Base-by-base conservation (phyloP, 2,888 invertebrate genomes). In the Drosophila putrida region DNA sequence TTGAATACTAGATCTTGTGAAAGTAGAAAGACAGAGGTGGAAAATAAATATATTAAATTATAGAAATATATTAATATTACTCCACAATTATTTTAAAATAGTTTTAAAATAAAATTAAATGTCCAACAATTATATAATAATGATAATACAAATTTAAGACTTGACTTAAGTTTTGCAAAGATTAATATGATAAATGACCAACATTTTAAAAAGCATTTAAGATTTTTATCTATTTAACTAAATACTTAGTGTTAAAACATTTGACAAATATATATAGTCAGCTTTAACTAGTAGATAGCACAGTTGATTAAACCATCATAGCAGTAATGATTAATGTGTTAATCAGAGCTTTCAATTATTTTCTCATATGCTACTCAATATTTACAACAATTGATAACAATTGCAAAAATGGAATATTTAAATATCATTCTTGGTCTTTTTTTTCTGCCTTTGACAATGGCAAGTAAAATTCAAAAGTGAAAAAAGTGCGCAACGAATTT, bases 401-500 rank as follows among this genome's bases (percentile, higher is more conserved):
- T 31, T 31, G 31, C n/a, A 41, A 38, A 51, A 28, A 36, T 35
- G 4, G n/a, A 55, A 46, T 55, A 50, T 50, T 11, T 6, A 9
- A 47, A 38, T 49, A 11, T 6, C 6, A 46, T 49, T 46, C 4
- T 8, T 8, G 11, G 47, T 13, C 5, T 36, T 20, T 9, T 13
- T 8, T 50, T 25, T 2, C 31, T 4, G 31, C 31, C 31, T n/a
- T n/a, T n/a, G n/a, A n/a, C n/a, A n/a, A n/a, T n/a, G n/a, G n/a
- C n/a, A n/a, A n/a, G 60, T 57, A 65, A 79, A 59, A 63, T 51
- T 68, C 47, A 55, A 54, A 65, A 70, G 63, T 51, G 13, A n/a
- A 51, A 13, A 27, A 59, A 64, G 39, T 43, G 67, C 70, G 58
- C 49, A 80, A 53, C 67, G 77, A 71, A 76, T 72, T 71, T 77